These are phyloP conservation scores for Lacerta bilineata DNA, from an alignment of 2,797 vertebrate species.

Conservation along the genomic window DNA sequence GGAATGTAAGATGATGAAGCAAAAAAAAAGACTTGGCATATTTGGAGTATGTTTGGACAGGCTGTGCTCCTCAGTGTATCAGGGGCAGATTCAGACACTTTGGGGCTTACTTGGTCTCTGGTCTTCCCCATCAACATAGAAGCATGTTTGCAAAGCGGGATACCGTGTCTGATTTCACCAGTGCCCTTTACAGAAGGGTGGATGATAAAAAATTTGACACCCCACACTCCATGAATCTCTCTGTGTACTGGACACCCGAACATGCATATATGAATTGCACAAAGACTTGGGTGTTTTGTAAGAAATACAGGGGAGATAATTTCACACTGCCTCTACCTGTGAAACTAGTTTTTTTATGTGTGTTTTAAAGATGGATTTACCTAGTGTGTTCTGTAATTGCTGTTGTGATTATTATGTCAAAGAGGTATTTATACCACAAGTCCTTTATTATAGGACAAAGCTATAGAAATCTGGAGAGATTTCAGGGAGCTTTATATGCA, in stretches of 20 bases:
- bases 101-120: background rate
- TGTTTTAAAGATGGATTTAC: background rate
- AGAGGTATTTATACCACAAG: background rate
- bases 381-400: slow-evolving; percentile 1
- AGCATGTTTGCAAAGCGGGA: background rate
- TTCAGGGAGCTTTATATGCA: background rate
- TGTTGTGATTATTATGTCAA: background rate
- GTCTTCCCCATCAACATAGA: background rate
- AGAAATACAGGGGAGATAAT: slow-evolving; percentile 7
- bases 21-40: background rate
- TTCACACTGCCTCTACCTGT: background rate
- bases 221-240: background rate
- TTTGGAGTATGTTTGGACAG: slow-evolving; percentile 27
- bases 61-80: background rate
- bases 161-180: background rate
- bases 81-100: background rate
- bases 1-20: background rate
- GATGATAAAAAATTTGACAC: slow-evolving; percentile 9
- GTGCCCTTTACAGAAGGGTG: background rate
- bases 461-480: slow-evolving; percentile 9
- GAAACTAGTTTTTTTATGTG: background rate
- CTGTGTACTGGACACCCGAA: background rate
- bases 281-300: background rate
- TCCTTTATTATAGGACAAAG: background rate
- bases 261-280: background rate